These are phyloP conservation scores for Eulemur rufifrons DNA, from an alignment of 2,113 vertebrate genomes.

Conservation along the genomic window DNA sequence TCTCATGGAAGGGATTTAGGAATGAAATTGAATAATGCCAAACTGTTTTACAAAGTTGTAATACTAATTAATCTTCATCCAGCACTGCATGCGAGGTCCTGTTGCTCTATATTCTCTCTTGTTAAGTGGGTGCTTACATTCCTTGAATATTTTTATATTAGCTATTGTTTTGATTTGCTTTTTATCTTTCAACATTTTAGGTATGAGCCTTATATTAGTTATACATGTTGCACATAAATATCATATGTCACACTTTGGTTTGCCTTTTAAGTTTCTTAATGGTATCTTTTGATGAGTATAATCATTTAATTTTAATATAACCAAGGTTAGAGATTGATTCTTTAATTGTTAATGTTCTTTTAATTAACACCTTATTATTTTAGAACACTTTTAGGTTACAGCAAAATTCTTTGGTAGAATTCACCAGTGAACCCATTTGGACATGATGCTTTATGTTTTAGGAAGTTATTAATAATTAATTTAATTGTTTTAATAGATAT, in stretches of 20 bases:
- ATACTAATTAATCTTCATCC: background rate
- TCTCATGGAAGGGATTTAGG: background rate
- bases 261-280: background rate
- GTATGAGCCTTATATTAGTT: background rate
- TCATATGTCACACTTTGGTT: background rate
- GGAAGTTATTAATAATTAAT: background rate
- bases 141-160: background rate
- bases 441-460: background rate
- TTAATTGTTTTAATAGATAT: background rate
- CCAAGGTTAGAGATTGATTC: background rate
- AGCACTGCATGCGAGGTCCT: background rate
- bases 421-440: background rate
- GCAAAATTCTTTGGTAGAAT: background rate
- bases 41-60: background rate
- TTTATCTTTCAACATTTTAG: background rate
- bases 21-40: background rate
- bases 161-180: background rate
- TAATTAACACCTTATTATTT: background rate
- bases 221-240: background rate
- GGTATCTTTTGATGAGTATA: background rate
- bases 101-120: background rate
- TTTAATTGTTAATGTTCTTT: background rate
- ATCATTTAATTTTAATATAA: background rate
- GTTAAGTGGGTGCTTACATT: background rate
- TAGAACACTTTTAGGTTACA: background rate